phyloP scores from a whole-genome alignment of 2,888 invertebrate genomes.

The Drosophila mettleri region DNA sequence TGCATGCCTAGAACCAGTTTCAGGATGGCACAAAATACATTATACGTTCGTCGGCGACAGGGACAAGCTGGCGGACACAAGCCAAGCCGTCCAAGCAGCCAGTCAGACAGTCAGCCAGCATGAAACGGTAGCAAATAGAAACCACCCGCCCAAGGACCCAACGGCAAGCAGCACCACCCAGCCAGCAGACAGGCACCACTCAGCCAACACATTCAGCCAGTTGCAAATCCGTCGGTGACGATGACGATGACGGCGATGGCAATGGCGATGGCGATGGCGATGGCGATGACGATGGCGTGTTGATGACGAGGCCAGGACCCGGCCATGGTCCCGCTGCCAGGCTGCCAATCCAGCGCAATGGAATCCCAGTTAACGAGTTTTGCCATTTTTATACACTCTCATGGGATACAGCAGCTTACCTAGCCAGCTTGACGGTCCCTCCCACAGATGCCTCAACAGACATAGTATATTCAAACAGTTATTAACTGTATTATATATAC shows the following conservation, averaged over 20 bases:
- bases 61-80: conserved; percentile 38
- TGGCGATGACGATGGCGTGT: conserved; percentile 25
- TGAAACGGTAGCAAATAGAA: conserved; percentile 72
- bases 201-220: conserved; percentile 48
- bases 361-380: conserved; percentile 78
- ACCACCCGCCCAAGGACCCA: conserved; percentile 12
- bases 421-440: not conserved
- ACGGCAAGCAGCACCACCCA: not conserved
- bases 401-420: conserved; percentile 16
- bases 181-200: conserved; percentile 15
- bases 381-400: conserved; percentile 55
- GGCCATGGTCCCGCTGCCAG: conserved; percentile 21
- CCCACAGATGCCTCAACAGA: not conserved
- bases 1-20: conserved; percentile 65
- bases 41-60: conserved; percentile 42
- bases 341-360: conserved; percentile 63
- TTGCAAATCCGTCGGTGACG: conserved; percentile 49
- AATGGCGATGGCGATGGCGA: conserved; percentile 14
- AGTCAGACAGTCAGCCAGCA: conserved; percentile 35
- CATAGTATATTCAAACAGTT: not conserved
- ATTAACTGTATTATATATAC: too few relatives aligned
- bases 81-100: conserved; percentile 26
- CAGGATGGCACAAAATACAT: conserved; percentile 67
- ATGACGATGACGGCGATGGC: conserved; percentile 12
- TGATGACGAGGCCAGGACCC: conserved; percentile 37